Conservation (phyloP, 1,140 invertebrate species). For the Drosophila quadrilineata region DNA sequence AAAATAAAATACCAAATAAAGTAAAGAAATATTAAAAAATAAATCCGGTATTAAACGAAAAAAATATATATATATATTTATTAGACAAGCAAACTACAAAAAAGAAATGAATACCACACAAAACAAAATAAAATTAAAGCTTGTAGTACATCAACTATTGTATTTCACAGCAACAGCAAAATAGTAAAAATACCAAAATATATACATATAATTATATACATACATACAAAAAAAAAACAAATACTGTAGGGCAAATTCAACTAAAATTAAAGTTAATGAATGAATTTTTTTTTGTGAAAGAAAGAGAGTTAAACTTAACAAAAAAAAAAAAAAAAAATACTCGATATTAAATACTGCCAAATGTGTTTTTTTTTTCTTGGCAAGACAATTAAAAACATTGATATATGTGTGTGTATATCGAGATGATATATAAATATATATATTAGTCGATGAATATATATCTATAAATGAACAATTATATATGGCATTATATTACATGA, state of each 20-base stretch:
- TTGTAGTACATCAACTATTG: conserved; percentile 78
- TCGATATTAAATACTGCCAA: conserved; percentile 20
- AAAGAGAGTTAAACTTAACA: conserved; percentile 2
- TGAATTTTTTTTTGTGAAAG: conserved; percentile 59
- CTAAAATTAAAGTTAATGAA: conserved; percentile 55
- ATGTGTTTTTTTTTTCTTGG: background rate
- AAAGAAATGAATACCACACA: conserved; percentile 18
- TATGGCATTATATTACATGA: conserved; percentile 66
- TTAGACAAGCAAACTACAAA: conserved; percentile 52
- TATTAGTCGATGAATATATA: conserved; percentile 27
- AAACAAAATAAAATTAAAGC: conserved; percentile 43
- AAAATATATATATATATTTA: conserved; percentile 53
- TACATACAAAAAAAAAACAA: conserved; percentile 27
- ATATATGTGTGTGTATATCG: too few species aligned
- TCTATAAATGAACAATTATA: conserved; percentile 60
- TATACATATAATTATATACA: conserved; percentile 29
- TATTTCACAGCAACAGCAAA: conserved; percentile 58
- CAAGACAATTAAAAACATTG: too few species aligned
- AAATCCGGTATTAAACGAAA: conserved; percentile 18
- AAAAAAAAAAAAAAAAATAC: conserved; percentile 23
- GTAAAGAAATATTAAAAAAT: conserved; percentile 34
- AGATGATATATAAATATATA: conserved; percentile 50
- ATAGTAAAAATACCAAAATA: conserved; percentile 61
- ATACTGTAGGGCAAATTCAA: conserved; percentile 72
- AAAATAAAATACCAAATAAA: conserved; percentile 54